Base-by-base conservation (phyloP, 2,113 vertebrate genomes). In the Uropsilus gracilis region DNA sequence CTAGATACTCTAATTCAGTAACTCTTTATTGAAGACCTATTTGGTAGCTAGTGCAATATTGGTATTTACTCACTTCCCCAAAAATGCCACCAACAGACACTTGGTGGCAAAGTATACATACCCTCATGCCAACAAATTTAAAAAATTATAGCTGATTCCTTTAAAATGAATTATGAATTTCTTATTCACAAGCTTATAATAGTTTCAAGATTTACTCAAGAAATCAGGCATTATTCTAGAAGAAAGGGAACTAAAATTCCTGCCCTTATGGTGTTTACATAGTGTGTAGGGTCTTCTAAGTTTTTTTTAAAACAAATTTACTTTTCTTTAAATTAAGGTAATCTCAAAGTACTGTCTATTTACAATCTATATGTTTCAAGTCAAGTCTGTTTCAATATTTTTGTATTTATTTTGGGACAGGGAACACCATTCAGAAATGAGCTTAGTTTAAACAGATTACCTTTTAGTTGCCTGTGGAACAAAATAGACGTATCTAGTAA, bases 141-240 rank as follows among this genome's bases (percentile, higher is more conserved):
- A 76, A 80, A 10, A 14, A 76, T 76, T 88, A 37, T 7, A 95
- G 84, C 8, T 69, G 30, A 17, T 85, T 94, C 68, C 55, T 72
- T 92, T 94, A 94, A 94, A 90, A 92, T 68, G n/a, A 18, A 86
- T 95, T 78, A 90, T 64, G 37, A 89, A 90, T 86, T 82, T 85
- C 88, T 92, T 55, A 71, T 20, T 86, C 71, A 94, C n/a, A 77
- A 75, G 88, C 85, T 85, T 72, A 86, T 37, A 73, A 24, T 88
- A n/a, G 68, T 55, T 83, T 89, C 57, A 28, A 78, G 76, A 77
- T 73, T 76, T 78, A 81, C 68, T 87, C 34, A 86, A 75, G 34
- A 92, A 89, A 59, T 86, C 4, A 46, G 37, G 8, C 50, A 78
- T 24, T 78, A 28, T 39, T 69, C 44, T 61, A 94, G 48, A n/a